Evolutionary conservation across 2,888 invertebrate genomes (phyloP).

Genomic region (Drosophila neotestacea): DNA sequence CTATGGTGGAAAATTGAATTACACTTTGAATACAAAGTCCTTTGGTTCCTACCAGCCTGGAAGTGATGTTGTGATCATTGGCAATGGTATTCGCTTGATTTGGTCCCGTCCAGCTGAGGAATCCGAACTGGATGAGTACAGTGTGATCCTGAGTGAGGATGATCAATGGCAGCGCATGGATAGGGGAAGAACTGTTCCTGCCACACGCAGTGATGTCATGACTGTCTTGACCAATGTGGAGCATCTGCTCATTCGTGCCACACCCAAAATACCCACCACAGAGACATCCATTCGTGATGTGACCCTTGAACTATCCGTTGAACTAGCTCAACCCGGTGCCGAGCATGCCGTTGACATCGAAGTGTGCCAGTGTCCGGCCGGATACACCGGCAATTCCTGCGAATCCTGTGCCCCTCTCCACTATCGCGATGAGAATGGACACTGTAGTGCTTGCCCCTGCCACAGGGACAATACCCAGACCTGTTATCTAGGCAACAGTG

Average conservation of each 20-base stretch:
- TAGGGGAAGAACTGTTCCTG: conserved; percentile 86
- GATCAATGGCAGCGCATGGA: conserved; percentile 89
- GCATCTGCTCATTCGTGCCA: conserved; percentile 93
- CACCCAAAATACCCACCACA: conserved; percentile 87
- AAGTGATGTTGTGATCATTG: conserved; percentile 92
- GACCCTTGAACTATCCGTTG: conserved; percentile 91
- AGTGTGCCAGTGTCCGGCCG: conserved; percentile 92
- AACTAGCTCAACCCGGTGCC: conserved; percentile 86
- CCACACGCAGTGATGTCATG: conserved; percentile 93
- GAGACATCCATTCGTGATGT: conserved; percentile 91
- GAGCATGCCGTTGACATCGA: conserved; percentile 92
- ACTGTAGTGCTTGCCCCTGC: conserved; percentile 91
- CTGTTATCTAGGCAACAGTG: conserved; percentile 87
- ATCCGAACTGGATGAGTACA: conserved; percentile 75
- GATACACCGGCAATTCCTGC: conserved; percentile 93
- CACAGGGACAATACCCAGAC: conserved; percentile 71
- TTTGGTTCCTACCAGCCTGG: conserved; percentile 87
- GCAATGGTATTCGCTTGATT: conserved; percentile 91
- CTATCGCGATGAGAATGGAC: conserved; percentile 88
- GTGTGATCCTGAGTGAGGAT: conserved; percentile 88
- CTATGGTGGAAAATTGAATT: conserved; percentile 93
- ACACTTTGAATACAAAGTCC: conserved; percentile 90
- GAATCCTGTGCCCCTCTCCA: conserved; percentile 90
- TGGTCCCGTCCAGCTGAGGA: conserved; percentile 86
- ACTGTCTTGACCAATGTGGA: conserved; percentile 93